Percentiles rank a stretch among this genome's conserved stretches.
These are phyloP conservation scores for Pungitius pungitius DNA, from an alignment of 2,113 vertebrate genomes.

Conservation along the genomic window DNA sequence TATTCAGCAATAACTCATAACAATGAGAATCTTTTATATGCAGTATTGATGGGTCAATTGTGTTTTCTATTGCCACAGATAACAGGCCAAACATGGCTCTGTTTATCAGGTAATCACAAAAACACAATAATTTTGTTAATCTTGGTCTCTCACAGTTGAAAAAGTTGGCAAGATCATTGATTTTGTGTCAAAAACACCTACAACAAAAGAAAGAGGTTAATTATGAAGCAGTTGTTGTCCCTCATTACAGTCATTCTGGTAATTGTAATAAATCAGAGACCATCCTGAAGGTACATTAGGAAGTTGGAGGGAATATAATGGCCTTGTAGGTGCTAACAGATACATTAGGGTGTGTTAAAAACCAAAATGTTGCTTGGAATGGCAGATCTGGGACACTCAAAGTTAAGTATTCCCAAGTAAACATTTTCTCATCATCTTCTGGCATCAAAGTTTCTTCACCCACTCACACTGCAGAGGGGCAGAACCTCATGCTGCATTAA, in stretches of 20 bases:
- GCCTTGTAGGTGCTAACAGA: background rate
- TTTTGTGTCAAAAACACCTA: background rate
- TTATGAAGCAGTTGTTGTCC: background rate
- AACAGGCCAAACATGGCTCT: background rate
- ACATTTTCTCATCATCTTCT: constrained; percentile 7
- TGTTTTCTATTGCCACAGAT: constrained; percentile 2
- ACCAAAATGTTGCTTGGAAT: background rate
- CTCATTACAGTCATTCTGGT: background rate
- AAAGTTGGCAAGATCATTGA: too few relatives aligned
- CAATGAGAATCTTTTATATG: background rate
- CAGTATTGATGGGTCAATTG: background rate
- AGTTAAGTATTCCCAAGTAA: background rate
- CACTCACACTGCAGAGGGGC: constrained; percentile 13
- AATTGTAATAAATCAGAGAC: background rate
- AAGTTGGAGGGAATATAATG: background rate
- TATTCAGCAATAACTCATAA: background rate
- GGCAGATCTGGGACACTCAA: background rate
- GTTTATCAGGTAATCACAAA: background rate
- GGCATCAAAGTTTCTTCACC: constrained; percentile 6
- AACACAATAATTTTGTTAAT: background rate
- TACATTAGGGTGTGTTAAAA: background rate
- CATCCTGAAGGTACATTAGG: background rate
- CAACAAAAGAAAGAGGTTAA: background rate
- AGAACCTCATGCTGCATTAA: constrained; percentile 42
- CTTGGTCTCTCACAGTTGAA: background rate